Base-by-base conservation (phyloP, 2,113 vertebrate species). In the Mobula hypostoma region DNA sequence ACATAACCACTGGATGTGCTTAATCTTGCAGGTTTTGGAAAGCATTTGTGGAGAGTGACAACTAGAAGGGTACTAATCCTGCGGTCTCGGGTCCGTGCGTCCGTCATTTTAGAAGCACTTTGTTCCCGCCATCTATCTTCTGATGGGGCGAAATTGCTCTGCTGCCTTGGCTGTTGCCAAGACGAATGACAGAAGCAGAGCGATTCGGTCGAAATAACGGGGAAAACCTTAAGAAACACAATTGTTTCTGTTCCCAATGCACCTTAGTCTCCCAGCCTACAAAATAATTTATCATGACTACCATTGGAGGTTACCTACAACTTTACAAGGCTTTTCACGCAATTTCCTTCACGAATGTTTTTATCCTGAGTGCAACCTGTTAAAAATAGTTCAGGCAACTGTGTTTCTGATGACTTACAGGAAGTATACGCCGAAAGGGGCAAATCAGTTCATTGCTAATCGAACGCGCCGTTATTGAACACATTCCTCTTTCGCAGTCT, bases 121-220 rank as follows among this genome's bases (percentile, higher is more conserved):
- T 15, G 74, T 66, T 76, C 9, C 58, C 36, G 36, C 90, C 90
- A 72, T 93, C 72, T 27, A 93, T 74, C 91, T 40, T 9, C 94
- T 91, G 95, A 72, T 61, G 94, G 87, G 87, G 94, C 94, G 90
- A 94, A 95, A 95, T 88, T 8, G 61, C 94, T 94, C 94, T 94
- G 94, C 6, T 94, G 94, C 94, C 94, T 94, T 36, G 94, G 93
- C 21, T 94, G 40, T 11, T 19, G 88, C 68, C 79, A n/a, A 77
- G 58, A 7, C 0, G 79, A 94, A 63, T 0, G 94, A 94, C 0
- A 92, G 94, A 85, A 74, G 12, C 6, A 27, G 56, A 61, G 58
- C 56, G 11, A 88, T 63, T 88, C 29, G 61, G 29, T 3, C 48
- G 48, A 58, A 27, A 11, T 85, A 58, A 29, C 82, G 24, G 82